Percentiles rank a stretch among this genome's conserved stretches.
Conservation (phyloP, 23 tunicate species). For the Ciona savignyi region DNA sequence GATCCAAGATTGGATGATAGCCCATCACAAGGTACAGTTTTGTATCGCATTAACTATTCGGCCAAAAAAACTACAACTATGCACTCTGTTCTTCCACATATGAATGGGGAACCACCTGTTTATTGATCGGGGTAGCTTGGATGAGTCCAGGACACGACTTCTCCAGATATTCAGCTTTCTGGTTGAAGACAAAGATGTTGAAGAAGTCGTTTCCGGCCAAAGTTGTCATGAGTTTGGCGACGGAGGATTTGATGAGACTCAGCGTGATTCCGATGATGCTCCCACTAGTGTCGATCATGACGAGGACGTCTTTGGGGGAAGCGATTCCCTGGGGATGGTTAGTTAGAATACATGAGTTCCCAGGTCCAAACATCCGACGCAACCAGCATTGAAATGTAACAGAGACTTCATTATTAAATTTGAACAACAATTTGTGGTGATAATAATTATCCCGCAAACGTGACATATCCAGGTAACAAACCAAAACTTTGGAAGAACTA, state of each 20-base stretch:
- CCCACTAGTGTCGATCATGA: slow-evolving; percentile 77
- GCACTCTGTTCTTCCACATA: slow-evolving; percentile 11
- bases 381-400: too few species aligned
- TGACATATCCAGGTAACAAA: neutral
- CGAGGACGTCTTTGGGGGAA: slow-evolving; percentile 66
- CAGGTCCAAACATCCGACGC: too few species aligned
- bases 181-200: slow-evolving; percentile 63
- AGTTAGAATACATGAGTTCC: too few species aligned
- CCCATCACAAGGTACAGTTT: too few species aligned
- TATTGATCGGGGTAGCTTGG: slow-evolving; percentile 46
- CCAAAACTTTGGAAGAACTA: neutral
- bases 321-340: slow-evolving; percentile 84
- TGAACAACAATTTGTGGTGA: too few species aligned
- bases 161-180: slow-evolving; percentile 31
- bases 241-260: slow-evolving; percentile 30
- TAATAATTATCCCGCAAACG: too few species aligned
- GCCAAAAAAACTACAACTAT: too few species aligned
- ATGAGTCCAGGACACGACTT: slow-evolving; percentile 42
- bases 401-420: too few species aligned
- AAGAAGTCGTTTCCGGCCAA: slow-evolving; percentile 61
- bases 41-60: too few species aligned
- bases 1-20: too few species aligned
- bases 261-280: slow-evolving; percentile 62
- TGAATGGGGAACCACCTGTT: slow-evolving; percentile 33
- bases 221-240: slow-evolving; percentile 49